phyloP scores from a whole-genome alignment of 2,113 vertebrate species.

The Salvelinus sp. region DNA sequence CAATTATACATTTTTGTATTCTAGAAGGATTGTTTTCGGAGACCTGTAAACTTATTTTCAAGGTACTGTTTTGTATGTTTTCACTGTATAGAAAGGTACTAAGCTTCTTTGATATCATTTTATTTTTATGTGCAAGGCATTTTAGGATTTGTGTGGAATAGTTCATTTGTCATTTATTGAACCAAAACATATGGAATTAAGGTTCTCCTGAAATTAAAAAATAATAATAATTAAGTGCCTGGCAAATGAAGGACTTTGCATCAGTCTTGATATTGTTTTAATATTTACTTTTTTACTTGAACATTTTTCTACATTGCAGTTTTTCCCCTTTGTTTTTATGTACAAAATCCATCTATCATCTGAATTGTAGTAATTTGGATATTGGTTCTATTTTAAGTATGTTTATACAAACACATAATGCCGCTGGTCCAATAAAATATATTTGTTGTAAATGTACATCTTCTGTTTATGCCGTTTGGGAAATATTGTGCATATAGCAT shows the following conservation, averaged over 20 bases:
- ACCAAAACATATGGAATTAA: conserved; percentile 38
- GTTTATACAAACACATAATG: not conserved
- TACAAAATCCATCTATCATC: too few relatives aligned
- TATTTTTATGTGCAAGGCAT: conserved; percentile 48
- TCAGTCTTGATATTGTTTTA: too few relatives aligned
- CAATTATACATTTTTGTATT: conserved; percentile 56
- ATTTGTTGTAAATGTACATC: not conserved
- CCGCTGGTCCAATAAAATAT: not conserved
- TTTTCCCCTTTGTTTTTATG: not conserved
- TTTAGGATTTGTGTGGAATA: conserved; percentile 47
- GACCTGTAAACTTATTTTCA: conserved; percentile 75
- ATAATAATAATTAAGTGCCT: conserved; percentile 68
- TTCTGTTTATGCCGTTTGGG: too few relatives aligned
- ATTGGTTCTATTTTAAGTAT: not conserved
- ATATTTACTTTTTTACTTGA: not conserved
- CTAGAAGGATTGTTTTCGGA: conserved; percentile 67
- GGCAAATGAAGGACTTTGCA: conserved; percentile 87
- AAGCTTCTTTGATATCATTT: conserved; percentile 34
- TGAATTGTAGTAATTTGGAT: too few relatives aligned
- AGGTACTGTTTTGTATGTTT: conserved; percentile 65
- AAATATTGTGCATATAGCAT: too few relatives aligned
- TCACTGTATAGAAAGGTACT: conserved; percentile 66
- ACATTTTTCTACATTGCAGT: not conserved
- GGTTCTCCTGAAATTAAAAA: conserved; percentile 41
- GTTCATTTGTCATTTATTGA: conserved; percentile 41